A percentile compares a stretch with the other conserved stretches of the same genome.
These are phyloP conservation scores for Acrobasis repandana DNA, from an alignment of 2,888 invertebrate species.

Conservation along the genomic window DNA sequence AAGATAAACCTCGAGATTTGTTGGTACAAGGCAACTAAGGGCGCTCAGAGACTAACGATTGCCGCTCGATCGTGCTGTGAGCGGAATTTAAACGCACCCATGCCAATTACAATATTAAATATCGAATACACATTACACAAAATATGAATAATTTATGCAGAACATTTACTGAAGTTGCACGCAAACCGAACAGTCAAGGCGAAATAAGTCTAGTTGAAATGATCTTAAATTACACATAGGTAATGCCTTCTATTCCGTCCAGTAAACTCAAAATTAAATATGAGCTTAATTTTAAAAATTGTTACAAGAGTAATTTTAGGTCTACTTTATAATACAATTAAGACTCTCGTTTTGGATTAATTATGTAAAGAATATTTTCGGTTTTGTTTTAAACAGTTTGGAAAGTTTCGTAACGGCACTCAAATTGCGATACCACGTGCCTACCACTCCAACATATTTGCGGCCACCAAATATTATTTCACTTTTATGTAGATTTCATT, in stretches of 20 bases:
- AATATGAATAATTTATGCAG: constrained; percentile 13
- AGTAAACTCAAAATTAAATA: background rate
- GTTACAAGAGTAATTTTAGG: background rate
- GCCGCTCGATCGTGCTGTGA: background rate
- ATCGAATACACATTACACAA: constrained; percentile 1
- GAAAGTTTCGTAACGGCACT: constrained; percentile 36
- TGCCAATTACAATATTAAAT: constrained; percentile 3
- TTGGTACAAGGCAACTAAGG: constrained; percentile 41
- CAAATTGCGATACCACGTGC: constrained; percentile 30
- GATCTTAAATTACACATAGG: background rate
- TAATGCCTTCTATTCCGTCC: background rate
- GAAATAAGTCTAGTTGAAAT: background rate
- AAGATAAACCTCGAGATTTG: constrained; percentile 57
- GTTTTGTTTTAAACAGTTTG: constrained; percentile 2
- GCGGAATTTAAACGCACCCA: constrained; percentile 2
- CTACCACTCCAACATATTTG: constrained; percentile 26
- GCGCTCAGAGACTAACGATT: constrained; percentile 38
- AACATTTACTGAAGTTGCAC: constrained; percentile 7
- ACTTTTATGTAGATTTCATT: background rate
- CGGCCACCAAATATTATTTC: constrained; percentile 16
- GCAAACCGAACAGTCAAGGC: constrained; percentile 5
- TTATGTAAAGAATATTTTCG: constrained; percentile 2
- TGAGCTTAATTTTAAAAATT: background rate
- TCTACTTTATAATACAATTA: constrained; percentile 8
- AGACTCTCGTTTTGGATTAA: background rate